phyloP scores from a whole-genome alignment of 2,797 vertebrate genomes.

The Takifugu ocellatus region DNA sequence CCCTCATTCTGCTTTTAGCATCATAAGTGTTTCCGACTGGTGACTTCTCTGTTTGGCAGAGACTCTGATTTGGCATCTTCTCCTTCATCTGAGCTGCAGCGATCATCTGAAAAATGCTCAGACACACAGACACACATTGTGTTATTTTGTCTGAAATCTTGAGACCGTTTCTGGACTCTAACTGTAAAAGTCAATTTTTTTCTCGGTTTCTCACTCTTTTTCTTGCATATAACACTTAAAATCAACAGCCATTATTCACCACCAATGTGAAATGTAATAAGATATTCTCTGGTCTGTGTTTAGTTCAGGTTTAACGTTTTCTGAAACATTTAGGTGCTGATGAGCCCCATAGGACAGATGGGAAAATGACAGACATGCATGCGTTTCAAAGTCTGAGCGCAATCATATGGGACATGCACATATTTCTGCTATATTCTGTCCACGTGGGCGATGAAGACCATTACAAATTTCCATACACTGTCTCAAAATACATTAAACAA shows the following conservation, averaged over 20 bases:
- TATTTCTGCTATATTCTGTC: slow-evolving; percentile 10
- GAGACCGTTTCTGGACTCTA: not conserved
- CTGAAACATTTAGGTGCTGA: too few species aligned
- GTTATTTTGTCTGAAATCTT: not conserved
- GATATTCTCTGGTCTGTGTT: too few species aligned
- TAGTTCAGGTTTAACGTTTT: too few species aligned
- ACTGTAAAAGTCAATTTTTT: not conserved
- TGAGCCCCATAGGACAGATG: not conserved
- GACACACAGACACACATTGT: slow-evolving; percentile 1
- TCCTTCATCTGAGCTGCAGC: slow-evolving; percentile 25
- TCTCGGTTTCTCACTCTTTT: not conserved
- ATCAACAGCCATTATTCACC: too few species aligned
- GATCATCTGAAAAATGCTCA: slow-evolving; percentile 25
- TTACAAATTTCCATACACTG: not conserved
- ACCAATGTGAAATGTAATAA: too few species aligned
- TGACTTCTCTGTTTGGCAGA: slow-evolving; percentile 29
- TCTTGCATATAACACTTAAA: not conserved
- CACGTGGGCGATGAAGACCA: slow-evolving; percentile 1
- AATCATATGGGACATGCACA: not conserved
- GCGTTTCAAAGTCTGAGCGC: not conserved
- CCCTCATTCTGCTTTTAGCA: slow-evolving; percentile 22
- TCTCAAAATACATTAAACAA: slow-evolving; percentile 11
- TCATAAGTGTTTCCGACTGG: slow-evolving; percentile 36
- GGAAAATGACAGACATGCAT: not conserved
- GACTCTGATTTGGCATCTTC: slow-evolving; percentile 22